Conservation (phyloP, 2,888 invertebrate genomes). For the Plebejus anna region DNA sequence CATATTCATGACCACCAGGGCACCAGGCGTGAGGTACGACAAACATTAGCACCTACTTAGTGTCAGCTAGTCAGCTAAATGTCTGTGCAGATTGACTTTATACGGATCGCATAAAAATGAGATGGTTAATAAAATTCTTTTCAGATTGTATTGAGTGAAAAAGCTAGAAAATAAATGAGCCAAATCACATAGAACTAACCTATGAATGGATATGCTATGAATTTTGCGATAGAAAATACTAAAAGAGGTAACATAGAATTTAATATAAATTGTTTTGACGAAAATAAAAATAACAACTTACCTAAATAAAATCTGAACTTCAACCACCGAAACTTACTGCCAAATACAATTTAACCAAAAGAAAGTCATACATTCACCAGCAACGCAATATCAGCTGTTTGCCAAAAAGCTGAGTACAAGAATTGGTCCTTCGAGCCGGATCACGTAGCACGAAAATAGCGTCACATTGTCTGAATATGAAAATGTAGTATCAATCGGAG, state of each 20-base stretch:
- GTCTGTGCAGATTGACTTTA: background rate
- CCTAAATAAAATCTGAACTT: background rate
- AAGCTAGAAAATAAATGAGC: no score
- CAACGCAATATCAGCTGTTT: background rate
- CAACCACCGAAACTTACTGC: background rate
- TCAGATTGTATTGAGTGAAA: no score
- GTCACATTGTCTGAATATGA: background rate
- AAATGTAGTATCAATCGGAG: background rate
- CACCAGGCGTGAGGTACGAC: background rate
- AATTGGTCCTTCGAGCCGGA: conserved; percentile 13
- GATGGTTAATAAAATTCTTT: no score
- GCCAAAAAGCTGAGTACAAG: background rate
- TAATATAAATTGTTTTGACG: no score
- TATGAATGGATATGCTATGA: no score
- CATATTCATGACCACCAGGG: background rate
- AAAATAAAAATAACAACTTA: no score
- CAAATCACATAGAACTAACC: no score
- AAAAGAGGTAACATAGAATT: no score
- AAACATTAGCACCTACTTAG: conserved; percentile 9
- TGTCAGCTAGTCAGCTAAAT: background rate
- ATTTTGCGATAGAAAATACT: no score
- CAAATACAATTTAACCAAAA: background rate
- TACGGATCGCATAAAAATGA: background rate
- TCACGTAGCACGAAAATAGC: background rate
- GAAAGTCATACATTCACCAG: background rate